Evolutionary conservation across 2,113 vertebrate species (phyloP), one percentile per base, ranked within the genome.

Genomic region (Formicarius rufipectus): DNA sequence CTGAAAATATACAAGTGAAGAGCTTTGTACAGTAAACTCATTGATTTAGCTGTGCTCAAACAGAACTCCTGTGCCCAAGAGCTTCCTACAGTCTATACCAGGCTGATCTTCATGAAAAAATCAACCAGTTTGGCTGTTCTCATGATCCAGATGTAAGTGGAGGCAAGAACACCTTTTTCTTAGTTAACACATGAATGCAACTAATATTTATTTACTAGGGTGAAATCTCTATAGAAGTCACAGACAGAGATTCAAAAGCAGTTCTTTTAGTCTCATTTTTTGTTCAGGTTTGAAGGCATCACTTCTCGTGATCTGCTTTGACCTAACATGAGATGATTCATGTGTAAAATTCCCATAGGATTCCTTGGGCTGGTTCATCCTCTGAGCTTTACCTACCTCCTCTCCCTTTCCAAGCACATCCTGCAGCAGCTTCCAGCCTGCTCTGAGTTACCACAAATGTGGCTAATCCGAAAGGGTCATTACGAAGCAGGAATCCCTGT

Each of bases 401-500:
- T 81, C 42, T 81, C 24, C 37, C 64, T 93, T 62, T 59, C 76
- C 40, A 40, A 9, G 63, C 31, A 40, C 1, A 35, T 44, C 47
- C 28, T 55, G 45, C 37, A 40, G 49, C 59, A 86, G 12, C 55
- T 90, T 62, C 76, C 63, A 80, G 37, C 16, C 20, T 81, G 27
- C 60, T 78, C 47, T 28, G 37, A 33, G 69, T 44, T 59, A 33
- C 44, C 55, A 37, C 25, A 17, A 30, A 49, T 1, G 0, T 3
- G n/a, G 25, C 33, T 60, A 62, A 5, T 21, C 23, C 0, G 0
- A 67, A 74, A n/a, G 35, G 25, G 37, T 17, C n/a, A 19, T 24
- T 35, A 30, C 16, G 64, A 45, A 59, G 31, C 24, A 58, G 80
- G 28, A 69, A 71, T 37, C 9, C 8, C 28, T 52, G 33, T 37